Percentiles rank a stretch among this genome's conserved stretches.
Evolutionary conservation across 1,140 invertebrate genomes (phyloP).

Genomic region (Cataglyphis hispanica): DNA sequence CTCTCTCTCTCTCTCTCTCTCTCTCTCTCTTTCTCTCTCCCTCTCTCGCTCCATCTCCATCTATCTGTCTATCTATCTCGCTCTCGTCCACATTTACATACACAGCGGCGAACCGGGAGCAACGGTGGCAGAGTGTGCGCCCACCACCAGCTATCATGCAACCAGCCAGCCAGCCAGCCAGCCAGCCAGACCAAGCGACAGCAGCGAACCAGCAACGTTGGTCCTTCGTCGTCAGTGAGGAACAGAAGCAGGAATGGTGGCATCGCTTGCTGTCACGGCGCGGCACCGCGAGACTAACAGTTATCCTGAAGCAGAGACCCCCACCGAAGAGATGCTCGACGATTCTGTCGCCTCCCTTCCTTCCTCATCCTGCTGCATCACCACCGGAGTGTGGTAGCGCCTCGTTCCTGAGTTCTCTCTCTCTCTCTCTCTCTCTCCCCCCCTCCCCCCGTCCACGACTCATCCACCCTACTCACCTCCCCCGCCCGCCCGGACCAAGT

Average conservation of each 20-base stretch:
- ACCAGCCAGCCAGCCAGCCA: conserved; percentile 65
- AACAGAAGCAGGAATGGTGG: conserved; percentile 63
- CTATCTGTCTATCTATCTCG: conserved; percentile 44
- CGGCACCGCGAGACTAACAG: conserved; percentile 29
- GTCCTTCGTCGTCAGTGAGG: conserved; percentile 41
- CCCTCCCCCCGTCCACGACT: conserved; percentile 34
- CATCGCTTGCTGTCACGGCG: conserved; percentile 33
- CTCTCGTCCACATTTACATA: conserved; percentile 82
- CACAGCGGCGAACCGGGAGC: conserved; percentile 69
- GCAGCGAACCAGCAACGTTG: conserved; percentile 61
- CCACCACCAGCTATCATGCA: conserved; percentile 71
- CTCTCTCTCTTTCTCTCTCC: conserved; percentile 32
- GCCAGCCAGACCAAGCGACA: conserved; percentile 55
- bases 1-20: conserved; percentile 47
- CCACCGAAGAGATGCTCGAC: conserved; percentile 30
- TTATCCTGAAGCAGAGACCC: conserved; percentile 43
- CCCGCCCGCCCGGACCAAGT: conserved; percentile 68
- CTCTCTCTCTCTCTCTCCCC: conserved; percentile 36
- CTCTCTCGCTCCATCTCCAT: conserved; percentile 58
- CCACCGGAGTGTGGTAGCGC: conserved; percentile 27
- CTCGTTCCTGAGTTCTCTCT: conserved; percentile 35
- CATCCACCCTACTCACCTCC: conserved; percentile 23
- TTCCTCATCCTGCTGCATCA: not conserved
- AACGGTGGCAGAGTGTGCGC: conserved; percentile 67
- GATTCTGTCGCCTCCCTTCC: conserved; percentile 24